Evolutionary conservation across 2,888 invertebrate genomes (phyloP), one percentile per base, ranked within the genome.

Genomic region (Yponomeuta malinellus): DNA sequence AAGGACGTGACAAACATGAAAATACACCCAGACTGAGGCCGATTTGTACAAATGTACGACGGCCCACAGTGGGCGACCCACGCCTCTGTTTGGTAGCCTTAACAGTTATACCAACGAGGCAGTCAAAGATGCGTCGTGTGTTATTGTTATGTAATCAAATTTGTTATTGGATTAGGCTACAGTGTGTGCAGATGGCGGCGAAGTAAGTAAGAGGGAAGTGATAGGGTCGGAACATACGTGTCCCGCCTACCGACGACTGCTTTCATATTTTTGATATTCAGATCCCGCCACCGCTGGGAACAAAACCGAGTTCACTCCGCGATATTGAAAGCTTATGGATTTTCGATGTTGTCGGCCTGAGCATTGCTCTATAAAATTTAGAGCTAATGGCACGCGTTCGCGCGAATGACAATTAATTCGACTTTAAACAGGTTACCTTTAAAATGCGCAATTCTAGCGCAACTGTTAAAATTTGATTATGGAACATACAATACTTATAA

Each of bases 311-410:
- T 88, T 90, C 89, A 88, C 88, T 88, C 83, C 80, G 79, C 84
- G 85, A 90, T 90, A 92, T 92, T 92, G 91, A 91, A 91, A 90
- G 88, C 87, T 91, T 92, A 91, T 91, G 87, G 90, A 88, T 90
- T 90, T 89, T 87, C 87, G 84, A 89, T 90, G 86, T 85, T 87
- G 82, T 83, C 82, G 78, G 82, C 79, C 15, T 59, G 52, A 59
- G 52, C 12, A 15, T 59, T 15, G 52, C 15, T 59, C 52, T 59
- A 59, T 59, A 59, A 59, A 59, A 59, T 59, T 59, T 59, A 15
- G 52, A 59, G 52, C 52, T 59, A 59, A 59, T 59, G 52, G 52
- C 12, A 59, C 52, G 52, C 15, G 3, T 15, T 59, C 15, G 52
- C 12, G 52, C 5, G 52, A 59, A 59, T 15, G 52, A 4, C 15